A percentile compares a stretch with the other conserved stretches of the same genome.
phyloP scores from a whole-genome alignment of 2,888 invertebrate genomes.

The Euzetes globulus region DNA sequence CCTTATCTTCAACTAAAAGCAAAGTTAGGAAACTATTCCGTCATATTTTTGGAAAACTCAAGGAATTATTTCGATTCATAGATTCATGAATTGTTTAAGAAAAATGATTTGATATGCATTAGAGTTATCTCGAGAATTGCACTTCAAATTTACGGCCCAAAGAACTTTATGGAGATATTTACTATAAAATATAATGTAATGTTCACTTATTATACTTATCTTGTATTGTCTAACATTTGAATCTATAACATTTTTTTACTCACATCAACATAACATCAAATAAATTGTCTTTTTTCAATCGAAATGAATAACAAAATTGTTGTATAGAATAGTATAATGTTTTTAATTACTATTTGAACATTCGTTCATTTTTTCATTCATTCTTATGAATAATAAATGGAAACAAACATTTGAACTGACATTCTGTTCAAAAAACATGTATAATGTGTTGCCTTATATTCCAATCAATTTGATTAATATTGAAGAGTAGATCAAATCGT shows the following conservation, averaged over 20 bases:
- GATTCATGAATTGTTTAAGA: background rate
- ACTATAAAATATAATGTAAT: background rate
- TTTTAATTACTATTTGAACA: conserved; percentile 6
- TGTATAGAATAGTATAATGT: background rate
- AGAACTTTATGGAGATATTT: background rate
- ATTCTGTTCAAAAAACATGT: background rate
- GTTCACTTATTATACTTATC: background rate
- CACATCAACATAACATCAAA: no score
- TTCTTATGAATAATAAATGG: background rate
- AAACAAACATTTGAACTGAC: background rate
- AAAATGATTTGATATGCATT: background rate
- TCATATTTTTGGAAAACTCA: background rate
- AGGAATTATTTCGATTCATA: background rate
- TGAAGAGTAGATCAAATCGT: background rate
- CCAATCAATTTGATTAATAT: background rate
- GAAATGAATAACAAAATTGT: no score
- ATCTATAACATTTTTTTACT: no score
- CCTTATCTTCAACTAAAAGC: no score
- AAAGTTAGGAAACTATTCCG: background rate
- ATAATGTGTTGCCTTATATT: background rate
- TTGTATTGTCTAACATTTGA: no score
- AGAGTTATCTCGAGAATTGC: background rate
- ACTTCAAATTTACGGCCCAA: background rate
- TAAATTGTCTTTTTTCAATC: no score
- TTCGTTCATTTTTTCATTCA: background rate